Base-by-base conservation (phyloP, 2,797 vertebrate species). In the Neopelma chrysocephalum region DNA sequence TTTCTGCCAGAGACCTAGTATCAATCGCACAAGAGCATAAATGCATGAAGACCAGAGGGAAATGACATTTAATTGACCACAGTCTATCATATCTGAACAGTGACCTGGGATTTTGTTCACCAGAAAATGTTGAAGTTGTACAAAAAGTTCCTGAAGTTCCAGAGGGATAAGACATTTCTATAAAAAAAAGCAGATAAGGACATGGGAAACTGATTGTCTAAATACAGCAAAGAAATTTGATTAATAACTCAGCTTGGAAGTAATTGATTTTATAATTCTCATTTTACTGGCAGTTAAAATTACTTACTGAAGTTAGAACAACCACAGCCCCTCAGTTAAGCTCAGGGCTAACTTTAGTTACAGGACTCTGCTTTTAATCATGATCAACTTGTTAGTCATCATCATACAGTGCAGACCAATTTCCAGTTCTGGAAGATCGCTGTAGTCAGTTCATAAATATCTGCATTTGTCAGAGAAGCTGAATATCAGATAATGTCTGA, bases 311-410 rank as follows among this genome's bases (percentile, higher is more conserved):
- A 88, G 80, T 65, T 78, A 91, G 58, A 95, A 82, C 62, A 71
- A 70, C 47, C 70, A 54, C 77, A 96, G 51, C 22, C 43, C 70
- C 51, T 76, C 66, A 72, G 77, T 69, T 89, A 89, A 94, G 56
- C 92, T 89, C 38, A 66, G n/a, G 56, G 86, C 60, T 96, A 93
- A 93, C 94, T 94, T 95, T 87, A 90, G 68, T 87, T 91, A 89
- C 78, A 87, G 64, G 56, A 92, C 65, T 96, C 96, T 97, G 96
- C 75, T 95, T 96, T 96, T 95, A 92, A 96, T 97, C 94, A 96
- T 82, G 86, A 94, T 95, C 96, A 92, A 96, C 87, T 94, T 95
- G 90, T 95, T 97, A 95, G 95, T 96, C 94, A 96, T 87, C 90
- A 87, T 90, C 83, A 80, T 96, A 56, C 9, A 95, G 75, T 36